These are phyloP conservation scores for Apostichopus parvimensis DNA, from an alignment of 35 echinoderm and acorn worm species.

Conservation along the genomic window DNA sequence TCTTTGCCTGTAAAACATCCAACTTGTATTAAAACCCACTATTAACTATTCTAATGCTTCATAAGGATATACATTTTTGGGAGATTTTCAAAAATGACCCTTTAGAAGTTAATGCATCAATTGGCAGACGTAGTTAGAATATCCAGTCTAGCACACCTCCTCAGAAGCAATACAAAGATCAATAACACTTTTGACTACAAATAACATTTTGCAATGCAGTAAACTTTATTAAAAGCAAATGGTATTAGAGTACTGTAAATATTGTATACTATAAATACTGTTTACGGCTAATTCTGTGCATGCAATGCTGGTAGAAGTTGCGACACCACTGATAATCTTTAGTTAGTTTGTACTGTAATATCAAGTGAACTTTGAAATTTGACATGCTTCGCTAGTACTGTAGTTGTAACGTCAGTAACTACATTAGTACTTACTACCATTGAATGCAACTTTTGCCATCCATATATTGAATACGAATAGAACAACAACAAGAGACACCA, in stretches of 20 bases:
- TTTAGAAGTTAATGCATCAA: too few relatives aligned
- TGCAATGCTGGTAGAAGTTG: too few relatives aligned
- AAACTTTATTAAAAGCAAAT: too few relatives aligned
- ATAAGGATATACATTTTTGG: too few relatives aligned
- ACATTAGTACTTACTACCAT: neutral
- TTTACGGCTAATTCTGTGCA: too few relatives aligned
- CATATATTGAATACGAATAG: slow-evolving; percentile 27
- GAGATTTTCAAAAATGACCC: too few relatives aligned
- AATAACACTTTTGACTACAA: too few relatives aligned
- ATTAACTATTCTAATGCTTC: neutral
- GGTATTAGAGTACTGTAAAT: neutral
- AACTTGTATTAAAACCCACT: too few relatives aligned
- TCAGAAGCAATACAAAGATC: too few relatives aligned
- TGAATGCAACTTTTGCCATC: slow-evolving; percentile 36
- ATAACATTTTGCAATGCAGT: too few relatives aligned
- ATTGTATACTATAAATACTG: neutral
- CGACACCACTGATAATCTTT: neutral
- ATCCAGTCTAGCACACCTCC: too few relatives aligned
- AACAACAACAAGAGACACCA: slow-evolving; percentile 25
- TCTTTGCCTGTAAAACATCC: neutral
- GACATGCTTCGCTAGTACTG: neutral
- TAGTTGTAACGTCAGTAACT: neutral
- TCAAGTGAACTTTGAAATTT: neutral
- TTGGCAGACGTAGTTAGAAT: too few relatives aligned
- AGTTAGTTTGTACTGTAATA: neutral